Percentiles rank a stretch among this genome's conserved stretches.
Evolutionary conservation across 2,113 vertebrate genomes (phyloP).

Genomic region (Thryonomys swinderianus): DNA sequence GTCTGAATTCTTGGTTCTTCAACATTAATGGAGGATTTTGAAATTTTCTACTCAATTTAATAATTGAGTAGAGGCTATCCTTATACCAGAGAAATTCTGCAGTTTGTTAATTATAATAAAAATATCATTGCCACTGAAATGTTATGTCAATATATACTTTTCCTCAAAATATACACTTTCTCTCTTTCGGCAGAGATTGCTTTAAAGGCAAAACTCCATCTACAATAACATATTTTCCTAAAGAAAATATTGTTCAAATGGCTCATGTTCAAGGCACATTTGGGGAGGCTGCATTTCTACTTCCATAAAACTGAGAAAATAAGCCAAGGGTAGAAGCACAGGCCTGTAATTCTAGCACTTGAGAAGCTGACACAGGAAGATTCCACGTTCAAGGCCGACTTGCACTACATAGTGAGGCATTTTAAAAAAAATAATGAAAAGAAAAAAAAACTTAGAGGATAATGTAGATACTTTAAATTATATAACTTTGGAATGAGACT

Average conservation of each 20-base stretch:
- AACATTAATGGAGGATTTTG: not conserved
- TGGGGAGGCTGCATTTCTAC: not conserved
- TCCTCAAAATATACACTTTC: not conserved
- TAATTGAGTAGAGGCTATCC: not conserved
- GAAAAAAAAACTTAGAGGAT: not conserved
- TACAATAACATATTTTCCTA: not conserved
- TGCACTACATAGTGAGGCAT: not conserved
- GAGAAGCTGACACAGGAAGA: not conserved
- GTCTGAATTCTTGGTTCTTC: not conserved
- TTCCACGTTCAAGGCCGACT: not conserved
- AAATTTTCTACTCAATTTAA: not conserved
- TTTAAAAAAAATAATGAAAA: not conserved
- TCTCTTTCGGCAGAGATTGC: not conserved
- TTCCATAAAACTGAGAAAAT: not conserved
- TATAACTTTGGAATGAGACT: not conserved
- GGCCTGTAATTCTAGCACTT: not conserved
- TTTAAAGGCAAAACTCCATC: constrained; percentile 41
- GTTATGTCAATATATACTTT: constrained; percentile 2
- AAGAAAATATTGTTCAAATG: not conserved
- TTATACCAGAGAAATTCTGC: constrained; percentile 1
- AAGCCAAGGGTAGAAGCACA: not conserved
- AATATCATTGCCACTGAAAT: constrained; percentile 1
- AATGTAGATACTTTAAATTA: not conserved
- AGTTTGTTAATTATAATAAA: constrained; percentile 27
- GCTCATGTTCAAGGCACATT: not conserved